phyloP scores from a whole-genome alignment of 1,140 invertebrate species.

The Neodiprion pinetum region DNA sequence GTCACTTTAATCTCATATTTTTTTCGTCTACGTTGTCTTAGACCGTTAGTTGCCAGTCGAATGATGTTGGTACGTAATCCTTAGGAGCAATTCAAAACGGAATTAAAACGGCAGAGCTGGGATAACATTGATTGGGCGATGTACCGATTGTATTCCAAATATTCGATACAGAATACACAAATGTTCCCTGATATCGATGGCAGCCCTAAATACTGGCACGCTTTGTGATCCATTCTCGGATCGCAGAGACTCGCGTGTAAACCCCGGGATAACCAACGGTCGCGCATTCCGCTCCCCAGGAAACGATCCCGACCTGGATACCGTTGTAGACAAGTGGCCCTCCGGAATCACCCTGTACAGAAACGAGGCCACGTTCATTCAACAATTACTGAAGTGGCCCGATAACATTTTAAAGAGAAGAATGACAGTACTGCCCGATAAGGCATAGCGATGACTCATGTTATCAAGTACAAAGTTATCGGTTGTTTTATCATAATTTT shows the following conservation, averaged over 20 bases:
- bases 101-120: neutral
- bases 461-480: neutral
- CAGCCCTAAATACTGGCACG: constrained; percentile 28
- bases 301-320: constrained; percentile 66
- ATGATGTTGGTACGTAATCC: no score
- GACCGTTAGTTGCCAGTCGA: no score
- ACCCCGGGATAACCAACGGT: constrained; percentile 62
- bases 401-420: neutral
- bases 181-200: neutral
- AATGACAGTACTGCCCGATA: no score
- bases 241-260: constrained; percentile 63
- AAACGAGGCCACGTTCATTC: neutral
- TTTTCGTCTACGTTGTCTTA: no score
- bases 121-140: neutral
- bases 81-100: no score
- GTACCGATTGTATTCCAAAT: neutral
- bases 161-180: neutral
- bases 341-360: constrained; percentile 70
- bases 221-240: constrained; percentile 39
- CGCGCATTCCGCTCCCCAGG: constrained; percentile 67
- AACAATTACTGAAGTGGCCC: neutral
- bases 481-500: neutral
- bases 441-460: no score
- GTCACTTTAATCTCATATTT: no score
- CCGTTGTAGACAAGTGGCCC: constrained; percentile 67